A percentile compares a stretch with the other conserved stretches of the same genome.
These are phyloP conservation scores for Furnarius figulus DNA, from an alignment of 2,113 vertebrate species.

Conservation along the genomic window DNA sequence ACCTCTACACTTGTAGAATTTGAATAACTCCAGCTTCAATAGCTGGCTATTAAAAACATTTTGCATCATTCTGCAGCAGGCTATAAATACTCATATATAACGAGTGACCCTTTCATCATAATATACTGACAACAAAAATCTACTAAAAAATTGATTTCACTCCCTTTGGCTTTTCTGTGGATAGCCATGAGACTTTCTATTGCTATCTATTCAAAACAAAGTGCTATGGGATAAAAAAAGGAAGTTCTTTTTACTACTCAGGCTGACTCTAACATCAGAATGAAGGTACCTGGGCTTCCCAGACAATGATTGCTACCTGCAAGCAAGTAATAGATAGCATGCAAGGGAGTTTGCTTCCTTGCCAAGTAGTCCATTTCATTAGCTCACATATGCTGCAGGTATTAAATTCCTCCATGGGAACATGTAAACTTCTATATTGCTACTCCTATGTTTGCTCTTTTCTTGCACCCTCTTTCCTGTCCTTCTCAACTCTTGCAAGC, in stretches of 20 bases:
- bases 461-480: background rate
- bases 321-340: background rate
- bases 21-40: background rate
- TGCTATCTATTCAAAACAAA: background rate
- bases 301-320: background rate
- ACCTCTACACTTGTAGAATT: background rate
- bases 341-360: background rate
- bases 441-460: background rate
- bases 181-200: background rate
- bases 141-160: background rate
- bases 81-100: background rate
- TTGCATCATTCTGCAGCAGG: background rate
- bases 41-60: background rate
- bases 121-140: background rate
- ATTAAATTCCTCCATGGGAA: background rate
- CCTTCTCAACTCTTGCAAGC: background rate
- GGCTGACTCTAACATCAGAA: background rate
- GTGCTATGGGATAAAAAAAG: background rate
- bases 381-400: background rate
- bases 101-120: background rate
- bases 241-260: background rate
- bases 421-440: background rate
- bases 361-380: background rate
- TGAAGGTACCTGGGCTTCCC: background rate
- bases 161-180: background rate